phyloP scores from a whole-genome alignment of 1,140 invertebrate genomes.

The Eumaeus atala region DNA sequence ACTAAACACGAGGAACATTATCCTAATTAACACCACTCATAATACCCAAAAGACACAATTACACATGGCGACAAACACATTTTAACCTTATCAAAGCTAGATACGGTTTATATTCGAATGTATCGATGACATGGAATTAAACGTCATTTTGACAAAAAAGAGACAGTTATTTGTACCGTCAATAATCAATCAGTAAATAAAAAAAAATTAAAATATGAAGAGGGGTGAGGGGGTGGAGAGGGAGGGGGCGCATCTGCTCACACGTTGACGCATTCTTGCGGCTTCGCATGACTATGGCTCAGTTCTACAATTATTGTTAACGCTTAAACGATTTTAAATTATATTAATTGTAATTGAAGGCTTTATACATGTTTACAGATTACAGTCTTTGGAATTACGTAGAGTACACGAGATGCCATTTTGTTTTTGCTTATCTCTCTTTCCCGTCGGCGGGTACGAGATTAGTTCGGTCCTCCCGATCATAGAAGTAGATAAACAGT shows the following conservation, averaged over 20 bases:
- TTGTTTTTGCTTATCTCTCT: too few species aligned
- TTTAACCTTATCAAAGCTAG: neutral
- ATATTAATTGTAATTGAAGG: too few species aligned
- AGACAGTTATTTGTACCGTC: constrained; percentile 3
- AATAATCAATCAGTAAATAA: constrained; percentile 23
- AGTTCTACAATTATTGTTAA: constrained; percentile 23
- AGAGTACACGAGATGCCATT: too few species aligned
- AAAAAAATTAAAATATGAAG: constrained; percentile 22
- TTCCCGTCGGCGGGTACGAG: too few species aligned
- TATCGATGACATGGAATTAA: neutral
- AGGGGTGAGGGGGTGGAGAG: constrained; percentile 22
- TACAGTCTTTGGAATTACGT: too few species aligned
- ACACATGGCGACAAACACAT: neutral
- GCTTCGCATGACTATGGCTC: constrained; percentile 44
- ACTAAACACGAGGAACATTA: constrained; percentile 31
- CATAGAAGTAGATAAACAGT: too few species aligned
- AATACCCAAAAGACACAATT: constrained; percentile 12
- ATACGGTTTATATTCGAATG: constrained; percentile 11
- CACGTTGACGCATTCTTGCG: constrained; percentile 66
- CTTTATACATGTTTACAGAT: too few species aligned
- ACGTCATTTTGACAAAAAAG: neutral
- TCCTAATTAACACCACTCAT: constrained; percentile 25
- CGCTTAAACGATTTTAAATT: too few species aligned
- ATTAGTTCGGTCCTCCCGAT: too few species aligned
- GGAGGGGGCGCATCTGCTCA: constrained; percentile 51